These are phyloP conservation scores for Brachyistius frenatus DNA, from an alignment of 2,113 vertebrate species.

Conservation along the genomic window DNA sequence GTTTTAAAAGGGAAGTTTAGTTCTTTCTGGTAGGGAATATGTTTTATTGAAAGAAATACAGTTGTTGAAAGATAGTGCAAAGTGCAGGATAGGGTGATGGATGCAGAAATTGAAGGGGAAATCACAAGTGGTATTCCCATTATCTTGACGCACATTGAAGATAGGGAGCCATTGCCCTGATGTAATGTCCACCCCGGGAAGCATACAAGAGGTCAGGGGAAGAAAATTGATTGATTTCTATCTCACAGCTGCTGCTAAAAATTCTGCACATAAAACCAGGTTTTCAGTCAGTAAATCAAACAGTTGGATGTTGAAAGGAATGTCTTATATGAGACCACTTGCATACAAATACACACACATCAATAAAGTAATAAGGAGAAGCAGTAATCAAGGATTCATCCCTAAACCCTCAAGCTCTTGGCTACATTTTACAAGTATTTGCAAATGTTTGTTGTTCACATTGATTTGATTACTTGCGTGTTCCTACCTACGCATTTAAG, in stretches of 20 bases:
- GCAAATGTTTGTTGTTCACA: constrained; percentile 38
- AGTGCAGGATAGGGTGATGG: constrained; percentile 36
- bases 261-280: constrained; percentile 47
- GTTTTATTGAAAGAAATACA: constrained; percentile 52
- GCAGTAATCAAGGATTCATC: constrained; percentile 47
- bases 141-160: constrained; percentile 42
- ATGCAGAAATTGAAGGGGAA: constrained; percentile 59
- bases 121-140: constrained; percentile 51
- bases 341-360: not conserved
- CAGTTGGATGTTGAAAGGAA: constrained; percentile 42
- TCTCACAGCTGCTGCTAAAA: constrained; percentile 59
- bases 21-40: constrained; percentile 33
- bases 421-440: constrained; percentile 38
- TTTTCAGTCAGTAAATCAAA: constrained; percentile 35
- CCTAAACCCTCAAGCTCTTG: constrained; percentile 16
- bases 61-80: constrained; percentile 41
- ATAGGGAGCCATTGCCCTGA: constrained; percentile 45
- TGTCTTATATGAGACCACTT: not conserved
- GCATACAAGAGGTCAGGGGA: constrained; percentile 29
- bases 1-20: constrained; percentile 40
- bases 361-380: constrained; percentile 33
- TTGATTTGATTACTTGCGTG: constrained; percentile 56
- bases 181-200: constrained; percentile 57
- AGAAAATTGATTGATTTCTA: constrained; percentile 57
- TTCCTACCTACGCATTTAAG: constrained; percentile 19